Evolutionary conservation across 2,888 invertebrate species (phyloP), one percentile per base, ranked within the genome.

Genomic region (Formica aserva): DNA sequence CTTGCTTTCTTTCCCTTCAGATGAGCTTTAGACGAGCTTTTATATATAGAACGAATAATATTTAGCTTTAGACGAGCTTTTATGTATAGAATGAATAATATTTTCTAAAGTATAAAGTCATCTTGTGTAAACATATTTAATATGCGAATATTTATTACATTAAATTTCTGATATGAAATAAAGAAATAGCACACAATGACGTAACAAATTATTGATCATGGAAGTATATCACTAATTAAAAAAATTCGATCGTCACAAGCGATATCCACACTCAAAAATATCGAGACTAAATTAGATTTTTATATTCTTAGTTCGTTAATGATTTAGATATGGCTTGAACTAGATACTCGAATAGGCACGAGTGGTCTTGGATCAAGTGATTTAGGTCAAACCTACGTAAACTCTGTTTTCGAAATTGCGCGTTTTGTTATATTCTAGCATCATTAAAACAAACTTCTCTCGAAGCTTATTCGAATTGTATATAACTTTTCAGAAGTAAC

Each of bases 81-180:
- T 35, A 52, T 8, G 52, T 52, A 2, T 52, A 62, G 13, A 13
- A 32, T 9, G 35, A 81, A 55, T 62, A 60, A 80, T 67, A 55
- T 77, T 57, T 77, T 67, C 55, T 67, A 29, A 67, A 67, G 13
- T 66, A 77, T 66, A 38, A n/a, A 15, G 15, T 77, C 57, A n/a
- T 18, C n/a, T 55, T 38, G 4, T 52, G 52, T 3, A 29, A 32
- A 35, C 63, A 11, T 55, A 77, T 77, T 55, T 29, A 38, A n/a
- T 22, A 41, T 6, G n/a, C 26, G 11, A 2, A 22, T 32, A 26
- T 38, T 41, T 15, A 32, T 66, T n/a, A 15, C 8, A n/a, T 41
- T 13, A 6, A 41, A 41, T 62, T 41, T 38, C 2, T 32, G 1
- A 18, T 4, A 48, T 8, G 35, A 65, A 65, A 22, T 48, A 8